Evolutionary conservation across 2,113 vertebrate genomes (phyloP).

Genomic region (Pavo muticus): DNA sequence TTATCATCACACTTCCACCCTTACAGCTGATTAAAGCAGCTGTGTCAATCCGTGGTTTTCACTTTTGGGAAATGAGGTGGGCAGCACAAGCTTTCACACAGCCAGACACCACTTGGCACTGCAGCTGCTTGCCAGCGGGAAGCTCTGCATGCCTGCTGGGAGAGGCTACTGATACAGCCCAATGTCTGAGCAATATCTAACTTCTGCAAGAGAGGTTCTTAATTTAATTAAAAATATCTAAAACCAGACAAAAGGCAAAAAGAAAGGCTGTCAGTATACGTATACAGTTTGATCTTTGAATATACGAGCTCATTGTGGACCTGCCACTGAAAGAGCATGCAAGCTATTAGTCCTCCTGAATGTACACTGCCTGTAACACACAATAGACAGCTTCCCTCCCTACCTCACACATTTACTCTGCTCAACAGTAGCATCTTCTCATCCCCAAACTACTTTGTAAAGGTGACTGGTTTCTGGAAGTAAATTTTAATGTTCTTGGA

Average conservation of each 20-base stretch:
- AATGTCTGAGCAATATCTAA: background rate
- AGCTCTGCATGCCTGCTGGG: background rate
- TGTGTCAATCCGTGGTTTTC: background rate
- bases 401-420: background rate
- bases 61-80: background rate
- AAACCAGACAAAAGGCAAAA: background rate
- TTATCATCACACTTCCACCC: background rate
- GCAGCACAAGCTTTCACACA: background rate
- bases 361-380: background rate
- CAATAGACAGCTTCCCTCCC: background rate
- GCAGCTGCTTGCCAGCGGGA: fast-evolving
- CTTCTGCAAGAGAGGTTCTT: background rate
- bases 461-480: background rate
- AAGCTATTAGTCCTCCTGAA: background rate
- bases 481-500: background rate
- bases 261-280: background rate
- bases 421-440: background rate
- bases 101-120: background rate
- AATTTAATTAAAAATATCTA: conserved; percentile 13
- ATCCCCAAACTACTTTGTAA: background rate
- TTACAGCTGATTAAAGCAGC: background rate
- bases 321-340: background rate
- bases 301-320: background rate
- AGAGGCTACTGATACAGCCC: background rate
- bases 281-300: background rate